Evolutionary conservation across 2,888 invertebrate genomes (phyloP), one percentile per base, ranked within the genome.

Genomic region (Tillus elongatus): DNA sequence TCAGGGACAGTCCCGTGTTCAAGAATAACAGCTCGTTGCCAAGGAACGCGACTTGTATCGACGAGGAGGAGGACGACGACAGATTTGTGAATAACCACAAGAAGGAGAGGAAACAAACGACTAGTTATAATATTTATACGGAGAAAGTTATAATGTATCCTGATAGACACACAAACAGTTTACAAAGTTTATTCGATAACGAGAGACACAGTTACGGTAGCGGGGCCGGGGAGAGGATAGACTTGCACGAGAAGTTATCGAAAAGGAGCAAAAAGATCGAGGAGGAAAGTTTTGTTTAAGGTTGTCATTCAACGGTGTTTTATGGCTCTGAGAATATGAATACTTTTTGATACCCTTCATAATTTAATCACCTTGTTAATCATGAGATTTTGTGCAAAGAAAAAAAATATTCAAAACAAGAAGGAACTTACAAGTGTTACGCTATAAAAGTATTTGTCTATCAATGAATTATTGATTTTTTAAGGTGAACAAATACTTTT

Each of bases 221-320:
- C 13, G 50, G n/a, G n/a, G n/a, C n/a, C n/a, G n/a, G n/a, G n/a
- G n/a, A 50, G 37, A 41, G 46, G 11, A 48, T 54, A 37, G 44
- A 44, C 33, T 39, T 53, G 31, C 47, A 50, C 35, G 51, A 52
- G 27, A 48, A 47, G 30, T 51, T 49, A 40, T 35, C 46, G 8
- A 52, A 50, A 30, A 39, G 43, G 13, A 45, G 41, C 34, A 43
- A 40, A 12, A 43, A 46, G 24, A 24, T 35, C 28, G 54, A 56
- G 11, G 52, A 54, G 26, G 57, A 57, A 35, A 57, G 55, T 41
- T 57, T 57, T 39, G 53, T 57, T 33, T 56, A 39, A 43, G n/a
- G n/a, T n/a, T n/a, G n/a, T n/a, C n/a, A n/a, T n/a, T n/a, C n/a
- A n/a, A n/a, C n/a, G n/a, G n/a, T n/a, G n/a, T n/a, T n/a, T n/a